A percentile compares a stretch with the other conserved stretches of the same genome.
phyloP scores from a whole-genome alignment of 2,113 vertebrate genomes.

The Labrus mixtus region DNA sequence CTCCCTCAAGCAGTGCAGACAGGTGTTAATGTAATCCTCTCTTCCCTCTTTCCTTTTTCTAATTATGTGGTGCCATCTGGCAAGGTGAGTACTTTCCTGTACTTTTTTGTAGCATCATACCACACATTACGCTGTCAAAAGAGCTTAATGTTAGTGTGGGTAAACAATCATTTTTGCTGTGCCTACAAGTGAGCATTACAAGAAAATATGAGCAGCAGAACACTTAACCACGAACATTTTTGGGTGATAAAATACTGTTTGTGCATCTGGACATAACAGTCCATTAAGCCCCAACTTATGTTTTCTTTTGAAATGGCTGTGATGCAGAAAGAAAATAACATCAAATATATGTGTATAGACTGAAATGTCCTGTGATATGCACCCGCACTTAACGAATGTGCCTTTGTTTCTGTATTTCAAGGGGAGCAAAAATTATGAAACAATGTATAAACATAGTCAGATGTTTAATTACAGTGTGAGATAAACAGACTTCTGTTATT shows the following conservation, averaged over 20 bases:
- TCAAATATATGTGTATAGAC: too few relatives aligned
- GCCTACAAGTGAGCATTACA: neutral
- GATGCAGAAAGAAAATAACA: neutral
- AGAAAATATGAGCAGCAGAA: neutral
- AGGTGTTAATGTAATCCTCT: slow-evolving; percentile 78
- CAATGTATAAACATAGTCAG: too few relatives aligned
- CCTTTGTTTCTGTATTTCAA: too few relatives aligned
- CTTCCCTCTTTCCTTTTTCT: slow-evolving; percentile 66
- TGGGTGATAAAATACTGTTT: neutral
- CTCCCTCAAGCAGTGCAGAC: slow-evolving; percentile 72
- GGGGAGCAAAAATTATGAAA: too few relatives aligned
- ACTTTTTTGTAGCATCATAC: slow-evolving; percentile 43
- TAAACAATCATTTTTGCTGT: slow-evolving; percentile 16
- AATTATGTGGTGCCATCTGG: slow-evolving; percentile 83
- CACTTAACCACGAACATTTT: neutral
- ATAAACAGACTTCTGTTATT: too few relatives aligned
- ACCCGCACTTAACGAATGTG: too few relatives aligned
- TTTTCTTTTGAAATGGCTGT: neutral
- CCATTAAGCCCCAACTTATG: neutral
- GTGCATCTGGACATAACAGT: neutral
- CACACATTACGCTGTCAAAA: slow-evolving; percentile 11
- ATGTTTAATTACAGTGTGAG: too few relatives aligned
- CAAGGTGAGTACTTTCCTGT: slow-evolving; percentile 45
- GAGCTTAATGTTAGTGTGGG: slow-evolving; percentile 1
- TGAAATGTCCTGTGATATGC: too few relatives aligned